These are phyloP conservation scores for Lepidurus arcticus DNA, from an alignment of 1,140 invertebrate genomes.

Conservation along the genomic window DNA sequence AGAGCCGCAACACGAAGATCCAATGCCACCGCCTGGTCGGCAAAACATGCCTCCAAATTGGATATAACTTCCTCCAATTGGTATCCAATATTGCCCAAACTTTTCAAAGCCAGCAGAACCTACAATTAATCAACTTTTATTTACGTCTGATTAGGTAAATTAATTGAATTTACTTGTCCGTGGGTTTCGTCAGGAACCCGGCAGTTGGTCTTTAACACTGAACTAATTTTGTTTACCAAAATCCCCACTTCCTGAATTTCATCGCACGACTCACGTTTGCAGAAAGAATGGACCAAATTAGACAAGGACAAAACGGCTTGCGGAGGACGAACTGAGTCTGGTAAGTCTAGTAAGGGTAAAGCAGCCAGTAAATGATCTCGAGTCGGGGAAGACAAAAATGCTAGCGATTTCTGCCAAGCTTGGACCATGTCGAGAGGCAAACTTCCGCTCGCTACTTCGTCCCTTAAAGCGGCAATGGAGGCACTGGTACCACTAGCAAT, in stretches of 20 bases:
- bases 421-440: conserved; percentile 16
- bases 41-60: conserved; percentile 17
- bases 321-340: conserved; percentile 10
- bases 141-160: neutral
- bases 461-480: conserved; percentile 69
- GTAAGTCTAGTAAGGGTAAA: conserved; percentile 28
- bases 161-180: conserved; percentile 25
- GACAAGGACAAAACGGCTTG: conserved; percentile 19
- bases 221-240: conserved; percentile 24
- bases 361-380: conserved; percentile 30
- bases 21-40: conserved; percentile 9
- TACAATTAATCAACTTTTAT: neutral
- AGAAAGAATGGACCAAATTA: conserved; percentile 13
- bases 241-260: conserved; percentile 19
- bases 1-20: conserved; percentile 26
- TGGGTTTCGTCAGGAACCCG: neutral
- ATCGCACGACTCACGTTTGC: neutral
- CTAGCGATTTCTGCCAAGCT: conserved; percentile 26
- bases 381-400: conserved; percentile 28
- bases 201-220: conserved; percentile 4
- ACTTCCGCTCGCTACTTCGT: conserved; percentile 56
- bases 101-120: conserved; percentile 26
- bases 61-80: conserved; percentile 22
- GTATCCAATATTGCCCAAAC: conserved; percentile 27
- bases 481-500: conserved; percentile 72